These are phyloP conservation scores for Gymnorhina tibicen DNA, from an alignment of 2,113 vertebrate species.

Conservation along the genomic window DNA sequence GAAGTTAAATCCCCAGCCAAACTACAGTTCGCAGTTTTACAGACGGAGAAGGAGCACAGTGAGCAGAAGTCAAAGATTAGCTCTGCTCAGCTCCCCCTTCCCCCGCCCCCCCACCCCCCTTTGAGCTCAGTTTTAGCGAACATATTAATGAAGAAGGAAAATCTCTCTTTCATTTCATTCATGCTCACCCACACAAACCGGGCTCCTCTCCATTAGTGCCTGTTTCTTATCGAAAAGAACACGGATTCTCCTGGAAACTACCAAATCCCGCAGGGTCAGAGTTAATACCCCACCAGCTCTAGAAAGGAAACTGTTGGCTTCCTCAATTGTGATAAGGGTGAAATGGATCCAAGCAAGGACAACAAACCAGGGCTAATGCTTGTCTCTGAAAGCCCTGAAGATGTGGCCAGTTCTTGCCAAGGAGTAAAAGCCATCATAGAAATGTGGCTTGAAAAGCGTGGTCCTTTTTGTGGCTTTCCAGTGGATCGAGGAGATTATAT, in stretches of 20 bases:
- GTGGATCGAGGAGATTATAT: neutral
- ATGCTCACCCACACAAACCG: neutral
- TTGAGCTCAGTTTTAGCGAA: constrained; percentile 14
- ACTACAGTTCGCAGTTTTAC: neutral
- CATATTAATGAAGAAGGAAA: constrained; percentile 19
- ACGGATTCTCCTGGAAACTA: constrained; percentile 44
- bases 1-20: neutral
- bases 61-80: constrained; percentile 19
- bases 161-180: neutral
- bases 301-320: constrained; percentile 60
- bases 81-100: neutral
- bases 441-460: neutral
- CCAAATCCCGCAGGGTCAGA: constrained; percentile 36
- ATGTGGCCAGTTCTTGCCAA: constrained; percentile 6
- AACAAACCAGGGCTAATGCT: constrained; percentile 19
- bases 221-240: constrained; percentile 29
- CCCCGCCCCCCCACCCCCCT: neutral
- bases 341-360: constrained; percentile 37
- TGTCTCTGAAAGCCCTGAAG: constrained; percentile 10
- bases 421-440: constrained; percentile 1
- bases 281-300: constrained; percentile 29
- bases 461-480: neutral
- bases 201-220: constrained; percentile 36
- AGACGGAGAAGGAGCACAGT: neutral
- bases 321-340: constrained; percentile 46